Conservation (phyloP, 2,888 invertebrate species). For the Coremacera marginata region DNA sequence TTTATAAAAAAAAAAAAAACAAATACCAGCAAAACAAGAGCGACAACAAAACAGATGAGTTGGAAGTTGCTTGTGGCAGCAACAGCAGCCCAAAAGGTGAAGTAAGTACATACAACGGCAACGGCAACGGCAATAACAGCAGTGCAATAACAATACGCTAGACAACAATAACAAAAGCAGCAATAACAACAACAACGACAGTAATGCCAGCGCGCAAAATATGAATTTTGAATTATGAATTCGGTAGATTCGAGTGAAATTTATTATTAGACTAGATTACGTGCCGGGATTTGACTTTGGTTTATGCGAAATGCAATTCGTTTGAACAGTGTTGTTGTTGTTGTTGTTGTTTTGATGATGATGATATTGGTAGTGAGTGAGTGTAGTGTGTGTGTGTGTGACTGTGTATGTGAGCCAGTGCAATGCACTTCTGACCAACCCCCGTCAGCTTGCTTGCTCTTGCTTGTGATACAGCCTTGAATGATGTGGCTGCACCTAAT, state of each 20-base stretch:
- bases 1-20: conserved; percentile 17
- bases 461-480: conserved; percentile 24
- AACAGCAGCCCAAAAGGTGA: neutral
- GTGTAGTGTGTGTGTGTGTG: neutral
- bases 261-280: conserved; percentile 66
- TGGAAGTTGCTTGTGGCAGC: neutral
- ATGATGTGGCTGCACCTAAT: conserved; percentile 38
- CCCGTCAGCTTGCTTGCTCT: neutral
- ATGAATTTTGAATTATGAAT: conserved; percentile 46
- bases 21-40: neutral
- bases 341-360: neutral
- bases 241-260: conserved; percentile 53
- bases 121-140: neutral
- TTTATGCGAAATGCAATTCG: conserved; percentile 25
- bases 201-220: conserved; percentile 37
- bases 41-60: neutral
- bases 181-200: conserved; percentile 1
- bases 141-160: neutral
- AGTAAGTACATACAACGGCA: neutral
- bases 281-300: conserved; percentile 36
- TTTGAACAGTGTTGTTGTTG: neutral
- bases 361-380: neutral
- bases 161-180: neutral
- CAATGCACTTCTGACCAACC: neutral
- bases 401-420: neutral